Conservation (phyloP, 2,797 vertebrate species). For the Iguana delicatissima region DNA sequence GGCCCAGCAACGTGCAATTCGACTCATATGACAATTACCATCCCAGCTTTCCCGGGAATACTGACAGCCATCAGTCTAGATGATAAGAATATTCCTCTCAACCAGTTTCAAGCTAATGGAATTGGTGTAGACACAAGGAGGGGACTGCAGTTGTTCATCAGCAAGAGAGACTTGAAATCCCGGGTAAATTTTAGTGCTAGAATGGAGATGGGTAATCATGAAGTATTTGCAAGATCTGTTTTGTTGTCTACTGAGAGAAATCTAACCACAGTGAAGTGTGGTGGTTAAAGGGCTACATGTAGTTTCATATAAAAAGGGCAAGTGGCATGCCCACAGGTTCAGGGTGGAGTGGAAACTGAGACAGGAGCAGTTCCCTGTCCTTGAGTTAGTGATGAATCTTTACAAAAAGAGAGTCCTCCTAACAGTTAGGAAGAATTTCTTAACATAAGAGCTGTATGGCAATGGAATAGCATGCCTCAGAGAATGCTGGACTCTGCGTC, state of each 20-base stretch:
- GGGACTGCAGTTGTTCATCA: slow-evolving; percentile 72
- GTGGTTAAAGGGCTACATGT: no score
- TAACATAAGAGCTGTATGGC: no score
- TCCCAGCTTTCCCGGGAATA: slow-evolving; percentile 77
- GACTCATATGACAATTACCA: slow-evolving; percentile 76
- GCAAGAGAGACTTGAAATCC: slow-evolving; percentile 63
- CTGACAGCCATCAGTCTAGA: slow-evolving; percentile 63
- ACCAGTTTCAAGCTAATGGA: slow-evolving; percentile 58
- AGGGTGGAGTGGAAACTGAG: no score
- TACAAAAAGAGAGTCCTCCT: no score
- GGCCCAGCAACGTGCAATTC: slow-evolving; percentile 75
- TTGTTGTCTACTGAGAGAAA: not conserved
- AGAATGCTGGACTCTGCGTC: no score
- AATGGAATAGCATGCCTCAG: no score
- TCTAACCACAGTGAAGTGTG: not conserved
- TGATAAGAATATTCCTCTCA: slow-evolving; percentile 50
- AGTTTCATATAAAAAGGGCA: no score
- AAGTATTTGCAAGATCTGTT: not conserved
- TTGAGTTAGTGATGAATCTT: no score
- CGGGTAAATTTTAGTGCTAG: slow-evolving; percentile 62
- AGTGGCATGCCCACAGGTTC: no score
- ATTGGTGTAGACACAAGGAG: slow-evolving; percentile 61
- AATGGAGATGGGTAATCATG: not conserved
- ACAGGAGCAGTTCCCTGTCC: no score
- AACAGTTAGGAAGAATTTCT: no score